Evolutionary conservation across 1,140 invertebrate species (phyloP), one percentile per base, ranked within the genome.

Genomic region (Cherax quadricarinatus): DNA sequence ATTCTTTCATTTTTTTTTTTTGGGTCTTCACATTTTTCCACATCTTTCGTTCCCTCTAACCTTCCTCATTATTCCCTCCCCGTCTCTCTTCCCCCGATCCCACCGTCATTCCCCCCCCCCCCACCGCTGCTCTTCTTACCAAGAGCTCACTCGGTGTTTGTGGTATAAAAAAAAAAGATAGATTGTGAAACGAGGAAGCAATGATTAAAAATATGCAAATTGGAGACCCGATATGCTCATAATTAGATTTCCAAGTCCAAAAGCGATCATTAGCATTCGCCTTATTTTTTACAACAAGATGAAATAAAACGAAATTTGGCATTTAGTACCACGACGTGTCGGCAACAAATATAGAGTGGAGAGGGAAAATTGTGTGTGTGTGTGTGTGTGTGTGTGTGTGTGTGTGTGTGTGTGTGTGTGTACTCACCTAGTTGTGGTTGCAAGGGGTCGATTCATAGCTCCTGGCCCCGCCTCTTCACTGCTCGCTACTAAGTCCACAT

Each of bases 211-310:
- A 49, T 83, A 57, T 83, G 88, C 80, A 57, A 83, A 82, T 73
- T 70, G 79, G 80, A 82, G 49, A 70, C 60, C 88, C 81, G 81
- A 89, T 89, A 84, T 83, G 88, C 80, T 83, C 62, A 60, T 89
- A 89, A 89, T 89, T 89, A 89, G 88, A 89, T 89, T 89, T 70
- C 16, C 79, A 48, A 82, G 60, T 81, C 88, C 88, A 66, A 89
- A 89, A 89, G 88, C 79, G 84, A 83, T 89, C 81, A 89, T 89
- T 89, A 89, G 81, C 88, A 81, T 83, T 48, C 48, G 88, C 24
- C 81, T 89, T 83, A 89, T 83, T 84, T 84, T 88, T 89, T 89
- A 48, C 80, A 89, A 83, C 88, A 89, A 89, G 88, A 89, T 89
- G 88, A 89, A 89, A 89, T 89, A 89, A 89, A 57, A 89, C 81